A percentile compares a stretch with the other conserved stretches of the same genome.
phyloP scores from a whole-genome alignment of 2,113 vertebrate genomes.

The Aramus guarauna region DNA sequence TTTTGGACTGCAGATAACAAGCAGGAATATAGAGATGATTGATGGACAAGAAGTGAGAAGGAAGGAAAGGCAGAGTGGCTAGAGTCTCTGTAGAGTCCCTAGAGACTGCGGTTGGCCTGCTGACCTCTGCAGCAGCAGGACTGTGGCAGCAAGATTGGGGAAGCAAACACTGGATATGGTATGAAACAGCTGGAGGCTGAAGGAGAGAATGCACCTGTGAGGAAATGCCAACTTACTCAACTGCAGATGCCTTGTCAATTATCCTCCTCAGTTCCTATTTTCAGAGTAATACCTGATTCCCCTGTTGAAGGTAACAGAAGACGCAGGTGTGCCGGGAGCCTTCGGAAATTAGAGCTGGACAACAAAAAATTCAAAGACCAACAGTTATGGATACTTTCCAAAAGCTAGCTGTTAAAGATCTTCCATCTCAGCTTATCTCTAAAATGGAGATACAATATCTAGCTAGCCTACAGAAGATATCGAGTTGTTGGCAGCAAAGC shows the following conservation, averaged over 20 bases:
- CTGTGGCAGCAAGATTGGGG: not conserved
- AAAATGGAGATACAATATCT: not conserved
- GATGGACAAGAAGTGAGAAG: not conserved
- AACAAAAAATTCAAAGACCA: not conserved
- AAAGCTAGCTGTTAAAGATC: not conserved
- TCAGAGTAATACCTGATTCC: not conserved
- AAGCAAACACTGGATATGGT: accelerated
- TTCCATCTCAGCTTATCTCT: not conserved
- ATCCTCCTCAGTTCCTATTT: not conserved
- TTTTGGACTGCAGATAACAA: not conserved
- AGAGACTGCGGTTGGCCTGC: not conserved
- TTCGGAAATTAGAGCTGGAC: not conserved
- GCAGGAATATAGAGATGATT: not conserved
- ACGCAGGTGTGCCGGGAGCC: not conserved
- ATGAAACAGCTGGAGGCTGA: not conserved
- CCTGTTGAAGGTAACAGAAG: not conserved
- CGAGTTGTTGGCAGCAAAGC: not conserved
- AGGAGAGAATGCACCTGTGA: not conserved
- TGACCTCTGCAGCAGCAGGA: not conserved
- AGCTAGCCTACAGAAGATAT: not conserved
- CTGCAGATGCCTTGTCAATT: not conserved
- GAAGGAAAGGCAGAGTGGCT: not conserved
- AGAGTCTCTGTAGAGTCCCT: not conserved
- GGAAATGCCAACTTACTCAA: not conserved
- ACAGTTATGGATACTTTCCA: not conserved